These are phyloP conservation scores for Artibeus jamaicensis DNA, from an alignment of 2,797 vertebrate species.

Conservation along the genomic window DNA sequence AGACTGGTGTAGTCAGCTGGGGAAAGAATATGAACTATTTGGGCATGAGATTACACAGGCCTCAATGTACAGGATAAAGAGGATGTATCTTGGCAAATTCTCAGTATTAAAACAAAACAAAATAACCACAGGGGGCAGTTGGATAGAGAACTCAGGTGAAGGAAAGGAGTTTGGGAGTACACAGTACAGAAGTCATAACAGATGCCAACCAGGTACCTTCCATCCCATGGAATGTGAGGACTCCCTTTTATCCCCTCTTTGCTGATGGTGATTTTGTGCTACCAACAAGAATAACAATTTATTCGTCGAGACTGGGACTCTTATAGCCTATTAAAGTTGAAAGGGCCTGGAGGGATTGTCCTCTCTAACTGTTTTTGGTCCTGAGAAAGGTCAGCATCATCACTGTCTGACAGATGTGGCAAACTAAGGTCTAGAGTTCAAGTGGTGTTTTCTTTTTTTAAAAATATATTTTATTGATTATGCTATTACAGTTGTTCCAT, in stretches of 20 bases:
- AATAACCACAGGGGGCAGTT: neutral
- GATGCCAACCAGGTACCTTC: neutral
- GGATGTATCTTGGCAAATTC: neutral
- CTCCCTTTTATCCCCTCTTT: neutral
- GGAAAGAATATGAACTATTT: neutral
- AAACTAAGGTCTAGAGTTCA: neutral
- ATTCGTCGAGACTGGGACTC: neutral
- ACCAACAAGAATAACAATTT: neutral
- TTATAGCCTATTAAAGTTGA: neutral
- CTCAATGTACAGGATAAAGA: neutral
- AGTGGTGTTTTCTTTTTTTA: neutral
- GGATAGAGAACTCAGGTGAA: neutral
- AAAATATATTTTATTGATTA: too few relatives aligned
- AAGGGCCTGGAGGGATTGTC: neutral
- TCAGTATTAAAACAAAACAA: neutral
- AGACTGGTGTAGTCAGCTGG: neutral
- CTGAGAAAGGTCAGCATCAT: neutral
- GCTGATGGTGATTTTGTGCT: neutral
- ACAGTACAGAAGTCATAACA: neutral
- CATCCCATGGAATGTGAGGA: neutral
- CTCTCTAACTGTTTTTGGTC: neutral
- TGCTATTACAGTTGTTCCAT: too few relatives aligned
- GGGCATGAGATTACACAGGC: neutral
- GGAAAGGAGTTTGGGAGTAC: neutral
- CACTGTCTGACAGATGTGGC: neutral